Evolutionary conservation across 1,140 invertebrate species (phyloP).

Genomic region (Conopomorpha cramerella): DNA sequence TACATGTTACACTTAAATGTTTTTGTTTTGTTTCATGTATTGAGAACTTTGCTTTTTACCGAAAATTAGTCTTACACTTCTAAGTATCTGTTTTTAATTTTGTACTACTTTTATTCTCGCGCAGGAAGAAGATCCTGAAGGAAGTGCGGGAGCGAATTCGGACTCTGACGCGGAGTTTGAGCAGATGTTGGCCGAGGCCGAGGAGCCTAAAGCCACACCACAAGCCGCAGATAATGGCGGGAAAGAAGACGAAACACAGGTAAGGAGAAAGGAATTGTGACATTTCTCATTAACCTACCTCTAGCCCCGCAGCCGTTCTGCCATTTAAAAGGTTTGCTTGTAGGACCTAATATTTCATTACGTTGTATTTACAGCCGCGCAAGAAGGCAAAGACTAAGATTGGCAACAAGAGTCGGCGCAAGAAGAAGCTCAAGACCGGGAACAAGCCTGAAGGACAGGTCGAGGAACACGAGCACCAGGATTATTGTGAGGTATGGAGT

Average conservation of each 20-base stretch:
- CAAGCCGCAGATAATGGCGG: too few relatives aligned
- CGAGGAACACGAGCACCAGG: slow-evolving; percentile 94
- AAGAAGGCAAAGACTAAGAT: slow-evolving; percentile 91
- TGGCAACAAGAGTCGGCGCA: slow-evolving; percentile 88
- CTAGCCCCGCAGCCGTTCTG: too few relatives aligned
- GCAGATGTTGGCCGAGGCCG: slow-evolving; percentile 89
- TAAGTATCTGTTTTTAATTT: too few relatives aligned
- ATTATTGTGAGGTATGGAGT: slow-evolving; percentile 92
- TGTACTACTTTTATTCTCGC: too few relatives aligned
- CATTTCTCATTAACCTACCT: too few relatives aligned
- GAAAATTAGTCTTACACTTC: too few relatives aligned
- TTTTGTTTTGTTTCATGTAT: too few relatives aligned
- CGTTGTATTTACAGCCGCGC: slow-evolving; percentile 27
- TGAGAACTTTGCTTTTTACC: too few relatives aligned
- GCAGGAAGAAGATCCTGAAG: slow-evolving; percentile 82
- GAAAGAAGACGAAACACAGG: too few relatives aligned
- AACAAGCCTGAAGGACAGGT: slow-evolving; percentile 85
- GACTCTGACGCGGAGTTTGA: slow-evolving; percentile 95
- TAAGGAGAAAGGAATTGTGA: too few relatives aligned
- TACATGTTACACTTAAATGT: too few relatives aligned
- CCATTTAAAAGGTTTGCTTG: too few relatives aligned
- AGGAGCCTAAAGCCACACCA: slow-evolving; percentile 72
- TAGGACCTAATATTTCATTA: slow-evolving; percentile 3
- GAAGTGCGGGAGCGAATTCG: slow-evolving; percentile 74
- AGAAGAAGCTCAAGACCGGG: slow-evolving; percentile 87